Base-by-base conservation (phyloP, 2,113 vertebrate genomes). In the Erythrolamprus reginae region DNA sequence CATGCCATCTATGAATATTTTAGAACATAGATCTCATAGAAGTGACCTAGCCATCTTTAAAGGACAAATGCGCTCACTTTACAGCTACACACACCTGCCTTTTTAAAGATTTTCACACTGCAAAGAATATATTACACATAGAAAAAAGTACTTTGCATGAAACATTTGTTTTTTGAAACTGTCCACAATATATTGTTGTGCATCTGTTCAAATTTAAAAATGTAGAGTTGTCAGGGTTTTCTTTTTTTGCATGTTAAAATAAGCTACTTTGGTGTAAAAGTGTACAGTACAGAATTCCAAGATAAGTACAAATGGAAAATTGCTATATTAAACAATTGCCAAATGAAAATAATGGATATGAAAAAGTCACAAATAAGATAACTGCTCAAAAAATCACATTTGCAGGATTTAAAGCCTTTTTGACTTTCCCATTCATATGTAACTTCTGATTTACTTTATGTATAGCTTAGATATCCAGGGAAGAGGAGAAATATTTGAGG, bases 391-490 rank as follows among this genome's bases (percentile, higher is more conserved):
- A 65, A 89, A 94, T 94, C 96, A 96, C 95, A 96, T 94, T 96
- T 96, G 89, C 85, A 96, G 96, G 94, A 95, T 93, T 95, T 92
- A 93, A 95, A 96, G 95, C 91, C 58, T 96, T 96, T 58, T 93
- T 93, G 58, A 95, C 93, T 95, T 95, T 95, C 95, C 94, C 94
- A 94, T 94, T 95, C 94, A 95, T 94, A 96, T 91, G 95, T 91
- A 96, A 94, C 95, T 96, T 96, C 88, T 93, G 94, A 96, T 96
- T 96, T 93, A 96, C 94, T 96, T 91, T 96, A 93, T 95, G 95
- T 95, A 96, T 93, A 96, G 94, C 89, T 95, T 96, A 95, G 93
- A 90, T 91, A 94, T 93, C 95, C 89, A 93, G 93, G 95, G 90
- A 96, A 92, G 94, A 91, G 95, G 90, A 96, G 89, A 90, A 92